Evolutionary conservation across 2,797 vertebrate species (phyloP), one percentile per base, ranked within the genome.

Genomic region (Coluber constrictor): DNA sequence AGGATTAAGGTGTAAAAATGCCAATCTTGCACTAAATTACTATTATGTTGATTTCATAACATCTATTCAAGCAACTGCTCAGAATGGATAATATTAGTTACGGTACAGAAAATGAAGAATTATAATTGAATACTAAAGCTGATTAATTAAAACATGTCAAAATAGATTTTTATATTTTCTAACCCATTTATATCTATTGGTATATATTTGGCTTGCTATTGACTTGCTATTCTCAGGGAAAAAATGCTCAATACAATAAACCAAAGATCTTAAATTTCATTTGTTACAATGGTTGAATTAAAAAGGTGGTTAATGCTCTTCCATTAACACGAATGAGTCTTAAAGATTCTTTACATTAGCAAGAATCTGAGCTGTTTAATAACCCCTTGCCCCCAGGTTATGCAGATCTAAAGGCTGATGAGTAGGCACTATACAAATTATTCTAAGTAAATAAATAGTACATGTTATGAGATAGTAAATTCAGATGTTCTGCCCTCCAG

Each of bases 241-340:
- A 86, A 47, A 51, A 8, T n/a, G 37, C 27, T 60, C 55, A 86
- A 4, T 51, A 47, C 27, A 23, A 18, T 29, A 79, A 86, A 10
- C 55, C 55, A 66, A 87, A 25, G 23, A 87, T 32, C 47, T 87
- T 66, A 87, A 87, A 54, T 61, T 51, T n/a, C n/a, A 56, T 37
- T 87, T 83, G 63, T 87, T 32, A 47, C 51, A 88, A 18, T 43
- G 7, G 60, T 54, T 55, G 83, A 66, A n/a, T 89, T 51, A 66
- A 92, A 89, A 87, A 66, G 79, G 55, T 83, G 43, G 87, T 89
- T 27, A 83, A 51, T 54, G 59, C 87, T 88, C n/a, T 89, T 89
- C 37, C 54, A 88, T 88, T 91, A 43, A 87, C 60, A 91, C 29
- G 54, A 61, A 54, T 15, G 18, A 32, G 37, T 57, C 63, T 47